phyloP scores from a whole-genome alignment of 2,113 vertebrate genomes.

The Colius striatus region DNA sequence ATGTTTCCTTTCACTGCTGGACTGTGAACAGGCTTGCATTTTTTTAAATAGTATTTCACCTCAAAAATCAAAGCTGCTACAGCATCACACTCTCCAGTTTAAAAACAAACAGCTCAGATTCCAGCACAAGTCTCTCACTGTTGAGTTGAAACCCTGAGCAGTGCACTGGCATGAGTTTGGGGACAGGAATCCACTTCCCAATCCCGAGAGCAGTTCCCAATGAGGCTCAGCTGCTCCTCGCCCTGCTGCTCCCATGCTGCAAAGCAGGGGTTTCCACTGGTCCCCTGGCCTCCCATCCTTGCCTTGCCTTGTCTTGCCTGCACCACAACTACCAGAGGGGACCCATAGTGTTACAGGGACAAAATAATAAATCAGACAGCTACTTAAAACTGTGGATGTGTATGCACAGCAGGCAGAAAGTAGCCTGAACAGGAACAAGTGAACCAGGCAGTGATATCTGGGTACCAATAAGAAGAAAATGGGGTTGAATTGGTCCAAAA shows the following conservation, averaged over 20 bases:
- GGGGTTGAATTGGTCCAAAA: background rate
- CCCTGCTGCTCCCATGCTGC: background rate
- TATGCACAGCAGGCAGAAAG: background rate
- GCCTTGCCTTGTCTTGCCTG: background rate
- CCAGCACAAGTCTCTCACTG: background rate
- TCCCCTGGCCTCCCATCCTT: background rate
- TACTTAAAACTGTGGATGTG: background rate
- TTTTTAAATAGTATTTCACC: background rate
- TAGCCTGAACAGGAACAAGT: background rate
- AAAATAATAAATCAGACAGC: background rate
- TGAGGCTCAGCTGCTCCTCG: background rate
- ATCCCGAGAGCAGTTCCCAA: rapidly evolving
- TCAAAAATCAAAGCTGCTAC: background rate
- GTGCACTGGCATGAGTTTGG: background rate
- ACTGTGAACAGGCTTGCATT: slow-evolving; percentile 8
- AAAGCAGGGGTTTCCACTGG: background rate
- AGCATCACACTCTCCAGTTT: background rate
- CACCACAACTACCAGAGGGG: background rate
- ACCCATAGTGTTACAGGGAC: rapidly evolving
- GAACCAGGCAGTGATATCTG: rapidly evolving
- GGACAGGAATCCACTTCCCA: background rate
- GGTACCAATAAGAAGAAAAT: background rate
- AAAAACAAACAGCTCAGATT: slow-evolving; percentile 16
- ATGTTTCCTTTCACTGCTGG: background rate
- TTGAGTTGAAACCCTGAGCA: background rate